A percentile compares a stretch with the other conserved stretches of the same genome.
Conservation (phyloP, 2,113 vertebrate species). For the Apteryx mantelli region DNA sequence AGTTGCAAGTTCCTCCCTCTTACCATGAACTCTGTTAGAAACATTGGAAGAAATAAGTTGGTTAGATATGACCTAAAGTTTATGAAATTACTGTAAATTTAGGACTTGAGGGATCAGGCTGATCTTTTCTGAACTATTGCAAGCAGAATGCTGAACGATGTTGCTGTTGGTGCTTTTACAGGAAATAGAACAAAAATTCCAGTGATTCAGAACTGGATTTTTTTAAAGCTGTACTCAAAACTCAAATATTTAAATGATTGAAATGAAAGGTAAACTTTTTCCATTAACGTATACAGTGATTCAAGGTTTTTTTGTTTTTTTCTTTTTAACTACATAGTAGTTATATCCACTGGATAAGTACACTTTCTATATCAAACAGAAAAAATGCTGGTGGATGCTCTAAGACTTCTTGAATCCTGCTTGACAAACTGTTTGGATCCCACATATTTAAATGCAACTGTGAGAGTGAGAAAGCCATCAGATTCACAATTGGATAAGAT, state of each 20-base stretch:
- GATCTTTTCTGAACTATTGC: slow-evolving; percentile 36
- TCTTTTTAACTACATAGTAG: background rate
- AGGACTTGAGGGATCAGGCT: slow-evolving; percentile 15
- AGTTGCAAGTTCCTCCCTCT: background rate
- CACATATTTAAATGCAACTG: background rate
- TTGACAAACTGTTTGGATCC: background rate
- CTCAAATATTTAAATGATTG: slow-evolving; percentile 71
- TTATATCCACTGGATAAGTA: background rate
- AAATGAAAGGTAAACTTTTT: slow-evolving; percentile 46
- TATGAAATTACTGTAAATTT: slow-evolving; percentile 51
- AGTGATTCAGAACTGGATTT: slow-evolving; percentile 78
- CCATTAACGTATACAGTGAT: background rate
- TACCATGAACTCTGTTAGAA: slow-evolving; percentile 25
- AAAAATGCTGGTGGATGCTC: background rate
- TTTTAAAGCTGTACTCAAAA: slow-evolving; percentile 51
- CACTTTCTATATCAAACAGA: background rate
- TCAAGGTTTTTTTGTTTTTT: background rate
- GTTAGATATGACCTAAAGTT: slow-evolving; percentile 41
- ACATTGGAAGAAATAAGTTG: slow-evolving; percentile 31
- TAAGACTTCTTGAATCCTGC: background rate
- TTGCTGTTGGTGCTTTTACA: slow-evolving; percentile 75
- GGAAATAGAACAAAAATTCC: slow-evolving; percentile 79
- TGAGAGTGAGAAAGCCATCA: background rate
- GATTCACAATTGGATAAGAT: background rate
- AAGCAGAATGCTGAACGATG: slow-evolving; percentile 49